These are phyloP conservation scores for Megalonaias nervosa DNA, from an alignment of 1,140 invertebrate species.

Conservation along the genomic window DNA sequence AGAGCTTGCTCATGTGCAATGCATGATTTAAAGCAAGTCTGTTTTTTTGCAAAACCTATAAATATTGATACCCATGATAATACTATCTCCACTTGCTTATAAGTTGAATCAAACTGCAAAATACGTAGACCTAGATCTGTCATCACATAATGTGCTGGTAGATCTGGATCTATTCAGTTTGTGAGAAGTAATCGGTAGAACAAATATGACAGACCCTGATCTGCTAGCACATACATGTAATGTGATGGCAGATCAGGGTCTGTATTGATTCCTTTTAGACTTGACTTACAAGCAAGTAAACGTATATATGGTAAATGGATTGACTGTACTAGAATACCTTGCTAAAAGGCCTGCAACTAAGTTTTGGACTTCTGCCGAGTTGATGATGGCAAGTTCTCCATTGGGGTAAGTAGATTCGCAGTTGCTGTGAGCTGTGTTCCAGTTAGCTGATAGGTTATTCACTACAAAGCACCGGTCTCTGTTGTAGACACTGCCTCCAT, in stretches of 20 bases:
- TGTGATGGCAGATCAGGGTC: background rate
- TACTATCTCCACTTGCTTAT: no score
- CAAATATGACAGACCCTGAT: no score
- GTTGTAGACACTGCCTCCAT: constrained; percentile 14
- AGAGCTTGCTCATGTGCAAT: no score
- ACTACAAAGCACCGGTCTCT: constrained; percentile 20
- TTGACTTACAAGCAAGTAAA: background rate
- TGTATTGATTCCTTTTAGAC: background rate
- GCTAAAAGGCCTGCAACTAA: constrained; percentile 5
- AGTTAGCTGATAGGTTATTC: background rate
- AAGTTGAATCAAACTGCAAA: no score
- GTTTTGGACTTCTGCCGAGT: background rate
- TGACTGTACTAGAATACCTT: background rate
- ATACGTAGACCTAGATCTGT: no score
- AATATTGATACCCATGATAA: no score
- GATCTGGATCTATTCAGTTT: no score
- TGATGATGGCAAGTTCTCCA: constrained; percentile 20
- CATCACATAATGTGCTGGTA: no score
- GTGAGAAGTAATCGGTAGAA: no score
- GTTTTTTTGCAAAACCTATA: no score
- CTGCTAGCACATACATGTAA: no score
- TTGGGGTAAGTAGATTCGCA: constrained; percentile 3
- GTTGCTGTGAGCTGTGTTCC: constrained; percentile 5
- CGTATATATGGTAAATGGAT: constrained; percentile 4
- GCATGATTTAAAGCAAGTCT: no score